Evolutionary conservation across 2,888 invertebrate genomes (phyloP), one percentile per base, ranked within the genome.

Genomic region (Caenorhabditis afra): DNA sequence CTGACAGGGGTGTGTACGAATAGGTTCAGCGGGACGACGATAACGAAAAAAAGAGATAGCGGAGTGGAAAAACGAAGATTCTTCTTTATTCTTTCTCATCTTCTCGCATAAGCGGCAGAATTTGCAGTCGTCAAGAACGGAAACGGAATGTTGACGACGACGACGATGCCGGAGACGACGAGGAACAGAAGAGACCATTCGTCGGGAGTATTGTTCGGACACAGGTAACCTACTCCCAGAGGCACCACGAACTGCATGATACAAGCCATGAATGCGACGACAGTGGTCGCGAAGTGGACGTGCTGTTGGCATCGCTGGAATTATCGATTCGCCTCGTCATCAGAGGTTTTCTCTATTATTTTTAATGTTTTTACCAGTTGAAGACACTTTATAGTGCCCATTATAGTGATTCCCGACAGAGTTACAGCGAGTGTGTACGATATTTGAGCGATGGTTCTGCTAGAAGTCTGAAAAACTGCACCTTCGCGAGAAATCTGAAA

Each of bases 341-440:
- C 5, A 29, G 20, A 14, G n/a, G n/a, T n/a, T n/a, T n/a, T n/a
- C n/a, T n/a, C n/a, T n/a, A n/a, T n/a, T n/a, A n/a, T n/a, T n/a
- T n/a, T n/a, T n/a, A n/a, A n/a, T n/a, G n/a, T n/a, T 5, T 23
- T 18, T 37, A 86, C 85, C 77, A 86, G 20, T 57, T 85, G 84
- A 2, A 82, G 73, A 45, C 82, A 81, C 52, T 82, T 82, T 18
- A 84, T 78, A 8, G 84, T 82, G 11, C 86, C 86, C 22, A 86
- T 81, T n/a, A 81, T 79, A 52, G 85, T 86, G 37, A 86, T 53
- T 3, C 85, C 85, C 10, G 76, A 81, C 41, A 83, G 71, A 12
- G 79, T 79, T 16, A 85, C 81, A 1, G 83, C 82, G 1, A 64
- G 52, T 0, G 86, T 86, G 61, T 85, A 86, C 44, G 77, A 81